These are phyloP conservation scores for Apoderus coryli DNA, from an alignment of 2,888 invertebrate species.

Conservation along the genomic window DNA sequence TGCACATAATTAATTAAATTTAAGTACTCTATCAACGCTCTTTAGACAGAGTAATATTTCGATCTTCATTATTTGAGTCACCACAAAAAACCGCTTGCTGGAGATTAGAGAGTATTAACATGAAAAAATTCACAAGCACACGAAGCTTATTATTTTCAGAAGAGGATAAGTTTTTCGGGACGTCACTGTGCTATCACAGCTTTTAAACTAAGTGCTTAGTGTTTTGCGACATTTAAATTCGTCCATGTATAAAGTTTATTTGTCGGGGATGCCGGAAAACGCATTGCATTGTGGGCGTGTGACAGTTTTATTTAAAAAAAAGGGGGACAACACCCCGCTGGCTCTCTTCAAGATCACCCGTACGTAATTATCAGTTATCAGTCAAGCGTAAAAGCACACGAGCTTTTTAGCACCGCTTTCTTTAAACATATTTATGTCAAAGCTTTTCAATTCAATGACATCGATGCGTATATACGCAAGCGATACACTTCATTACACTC, in stretches of 20 bases:
- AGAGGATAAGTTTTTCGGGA: too few relatives aligned
- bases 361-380: constrained; percentile 35
- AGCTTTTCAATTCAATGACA: constrained; percentile 30
- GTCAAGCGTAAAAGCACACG: constrained; percentile 30
- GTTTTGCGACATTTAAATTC: constrained; percentile 28
- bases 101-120: too few relatives aligned
- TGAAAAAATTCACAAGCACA: too few relatives aligned
- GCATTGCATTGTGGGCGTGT: constrained; percentile 29
- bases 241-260: constrained; percentile 32
- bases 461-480: constrained; percentile 28
- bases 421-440: constrained; percentile 33
- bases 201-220: constrained; percentile 31
- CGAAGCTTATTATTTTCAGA: too few relatives aligned
- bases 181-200: too few relatives aligned
- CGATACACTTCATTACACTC: constrained; percentile 23
- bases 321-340: constrained; percentile 24
- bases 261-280: constrained; percentile 29
- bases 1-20: too few relatives aligned
- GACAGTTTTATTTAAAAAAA: constrained; percentile 31
- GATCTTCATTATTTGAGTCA: too few relatives aligned
- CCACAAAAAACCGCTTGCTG: too few relatives aligned
- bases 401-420: constrained; percentile 32
- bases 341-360: constrained; percentile 34
- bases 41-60: too few relatives aligned
- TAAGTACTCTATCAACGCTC: too few relatives aligned